Base-by-base conservation (phyloP, 1,140 invertebrate species). In the Ruditapes philippinarum region DNA sequence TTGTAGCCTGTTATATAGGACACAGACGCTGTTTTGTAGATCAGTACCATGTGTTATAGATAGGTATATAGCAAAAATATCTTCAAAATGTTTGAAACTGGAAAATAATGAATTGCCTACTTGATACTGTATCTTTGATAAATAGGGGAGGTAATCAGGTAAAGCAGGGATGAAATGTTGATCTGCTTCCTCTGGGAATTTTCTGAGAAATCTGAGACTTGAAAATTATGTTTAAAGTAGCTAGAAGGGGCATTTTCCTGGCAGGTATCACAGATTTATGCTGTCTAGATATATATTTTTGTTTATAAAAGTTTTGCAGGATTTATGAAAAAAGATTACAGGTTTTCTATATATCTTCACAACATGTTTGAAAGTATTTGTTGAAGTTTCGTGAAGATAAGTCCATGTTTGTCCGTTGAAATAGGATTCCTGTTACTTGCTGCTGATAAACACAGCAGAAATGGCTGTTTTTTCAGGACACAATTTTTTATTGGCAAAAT, bases 21-120 rank as follows among this genome's bases (percentile, higher is more conserved):
- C 25, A 80, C 33, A 28, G 19, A n/a, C 22, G 25, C 73, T 80
- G 57, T 51, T 62, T 45, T 40, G 31, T 62, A 83, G n/a, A 83
- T 83, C 60, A 70, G 40, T 0, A 19, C 81, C 81, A 83, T 83
- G 62, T 70, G 81, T 83, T 83, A 65, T 36, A 65, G 60, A 83
- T 83, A 70, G 81, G 36, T 83, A 65, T 42, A 83, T 33, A 81
- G 54, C 36, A 57, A 40, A 65, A 81, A 81, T 70, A 83, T 83
- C 81, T 83, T 83, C 38, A 70, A 83, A 80, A 83, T 49, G 36
- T 70, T 83, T 70, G 4, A 70, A 83, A 83, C 62, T 83, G 81
- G 62, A 70, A 83, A 68, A 70, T 83, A 83, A 83, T 83, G 81
- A 83, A 70, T 83, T 83, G 40, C 62, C 60, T 49, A 65, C 38